phyloP scores from a whole-genome alignment of 2,888 invertebrate genomes.

The Epinotia nisella region DNA sequence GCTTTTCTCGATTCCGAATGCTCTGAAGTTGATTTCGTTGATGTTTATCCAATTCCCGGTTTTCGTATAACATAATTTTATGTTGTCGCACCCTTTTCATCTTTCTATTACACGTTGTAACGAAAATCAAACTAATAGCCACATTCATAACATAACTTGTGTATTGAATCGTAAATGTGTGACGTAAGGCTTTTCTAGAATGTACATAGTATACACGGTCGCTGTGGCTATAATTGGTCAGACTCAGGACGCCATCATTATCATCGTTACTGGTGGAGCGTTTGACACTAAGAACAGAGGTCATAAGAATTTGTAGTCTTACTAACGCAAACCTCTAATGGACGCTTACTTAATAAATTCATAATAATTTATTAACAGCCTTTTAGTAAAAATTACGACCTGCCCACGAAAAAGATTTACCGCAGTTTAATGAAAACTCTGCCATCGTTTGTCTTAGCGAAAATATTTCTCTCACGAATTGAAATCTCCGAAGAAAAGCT shows the following conservation, averaged over 20 bases:
- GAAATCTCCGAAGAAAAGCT: conserved; percentile 53
- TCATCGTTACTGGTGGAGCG: background rate
- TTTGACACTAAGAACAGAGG: background rate
- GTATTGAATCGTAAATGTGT: background rate
- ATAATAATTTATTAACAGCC: background rate
- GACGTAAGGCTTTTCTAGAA: no score
- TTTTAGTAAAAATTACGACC: background rate
- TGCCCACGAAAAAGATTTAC: background rate
- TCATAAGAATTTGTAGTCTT: background rate
- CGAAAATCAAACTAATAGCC: background rate
- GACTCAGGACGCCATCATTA: background rate
- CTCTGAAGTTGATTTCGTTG: conserved; percentile 41
- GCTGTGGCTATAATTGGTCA: background rate
- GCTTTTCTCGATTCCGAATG: conserved; percentile 46
- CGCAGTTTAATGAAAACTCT: conserved; percentile 26
- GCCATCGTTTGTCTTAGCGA: conserved; percentile 9
- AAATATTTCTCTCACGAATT: conserved; percentile 18
- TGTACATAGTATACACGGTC: background rate
- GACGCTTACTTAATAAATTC: background rate
- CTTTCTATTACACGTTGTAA: conserved; percentile 5
- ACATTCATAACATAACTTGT: background rate
- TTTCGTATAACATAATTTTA: conserved; percentile 27
- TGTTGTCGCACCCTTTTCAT: conserved; percentile 17
- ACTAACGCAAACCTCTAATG: background rate
- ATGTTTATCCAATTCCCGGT: conserved; percentile 39